Base-by-base conservation (phyloP, 1,140 invertebrate species). In the Drosophila elegans region DNA sequence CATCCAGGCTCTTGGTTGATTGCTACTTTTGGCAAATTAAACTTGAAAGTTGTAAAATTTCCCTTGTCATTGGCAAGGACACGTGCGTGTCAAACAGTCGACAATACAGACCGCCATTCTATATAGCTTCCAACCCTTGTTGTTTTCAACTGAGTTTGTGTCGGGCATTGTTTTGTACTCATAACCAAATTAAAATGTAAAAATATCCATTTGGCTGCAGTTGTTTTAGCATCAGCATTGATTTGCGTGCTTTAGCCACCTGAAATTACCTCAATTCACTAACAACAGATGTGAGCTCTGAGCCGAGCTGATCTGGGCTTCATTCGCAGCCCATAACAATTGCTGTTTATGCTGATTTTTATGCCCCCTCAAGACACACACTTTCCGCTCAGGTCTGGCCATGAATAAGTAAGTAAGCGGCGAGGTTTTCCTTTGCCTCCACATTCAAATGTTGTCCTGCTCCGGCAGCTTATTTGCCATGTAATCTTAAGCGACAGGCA, bases 1-100 rank as follows among this genome's bases (percentile, higher is more conserved):
- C 36, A 27, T 49, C 69, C 80, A 62, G 69, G 25, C 62, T 66
- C 59, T 66, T 74, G 82, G 63, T 88, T 88, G 83, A 89, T 89
- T 89, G 85, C 84, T 90, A 89, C 84, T 89, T 77, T 80, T 89
- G 74, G 66, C 81, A 89, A 89, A 89, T 89, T 89, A 89, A 89
- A 89, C 84, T 89, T 90, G 85, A 89, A 89, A 89, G 80, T 90
- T 89, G 78, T 90, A 84, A 90, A 90, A 89, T 89, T 89, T 89
- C 84, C 84, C 85, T 89, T 89, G 85, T 89, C 84, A 89, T 90
- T 89, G 80, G 66, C 85, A 89, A 89, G 80, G 84, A 84, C 84
- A 89, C 84, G 84, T 89, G 84, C 84, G 76, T 80, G 80, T 80
- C 73, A 76, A 78, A 62, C 53, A 25, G 53, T 41, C 66, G 53